Percentiles rank a stretch among this genome's conserved stretches.
phyloP scores from a whole-genome alignment of 2,113 vertebrate genomes.

The Coptodon bakossiorum region DNA sequence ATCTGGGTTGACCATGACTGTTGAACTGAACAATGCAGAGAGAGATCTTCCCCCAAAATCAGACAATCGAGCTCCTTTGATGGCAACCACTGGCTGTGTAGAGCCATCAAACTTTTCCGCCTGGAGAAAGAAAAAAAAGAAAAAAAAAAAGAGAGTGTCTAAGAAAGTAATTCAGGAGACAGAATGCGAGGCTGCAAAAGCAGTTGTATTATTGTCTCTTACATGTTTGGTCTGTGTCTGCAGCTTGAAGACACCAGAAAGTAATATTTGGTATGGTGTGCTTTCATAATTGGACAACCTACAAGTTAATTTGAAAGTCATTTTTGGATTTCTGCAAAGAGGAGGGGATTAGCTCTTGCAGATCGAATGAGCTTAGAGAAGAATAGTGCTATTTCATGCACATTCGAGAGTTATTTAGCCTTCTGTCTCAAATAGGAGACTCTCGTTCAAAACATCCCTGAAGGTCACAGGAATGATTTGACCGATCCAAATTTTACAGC shows the following conservation, averaged over 20 bases:
- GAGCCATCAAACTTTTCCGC: conserved; percentile 87
- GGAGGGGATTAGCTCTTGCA: conserved; percentile 44
- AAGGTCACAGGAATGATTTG: conserved; percentile 45
- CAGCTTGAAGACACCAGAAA: neutral
- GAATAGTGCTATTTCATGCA: conserved; percentile 46
- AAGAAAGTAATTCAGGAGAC: neutral
- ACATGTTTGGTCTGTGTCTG: neutral
- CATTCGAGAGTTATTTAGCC: conserved; percentile 46
- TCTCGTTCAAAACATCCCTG: conserved; percentile 17
- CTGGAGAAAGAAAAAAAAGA: conserved; percentile 49
- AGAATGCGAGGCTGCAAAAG: neutral
- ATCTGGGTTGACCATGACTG: conserved; percentile 86
- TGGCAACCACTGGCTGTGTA: conserved; percentile 81
- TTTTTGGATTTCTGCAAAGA: conserved; percentile 47
- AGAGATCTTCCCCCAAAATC: conserved; percentile 89
- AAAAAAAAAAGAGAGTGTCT: neutral
- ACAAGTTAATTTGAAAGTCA: conserved; percentile 57
- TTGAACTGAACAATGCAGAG: conserved; percentile 83
- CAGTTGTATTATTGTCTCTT: neutral
- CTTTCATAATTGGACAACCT: conserved; percentile 48
- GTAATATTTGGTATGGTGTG: conserved; percentile 19
- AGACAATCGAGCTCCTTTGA: conserved; percentile 87
- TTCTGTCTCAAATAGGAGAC: conserved; percentile 27
- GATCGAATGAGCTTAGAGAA: conserved; percentile 55
- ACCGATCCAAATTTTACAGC: conserved; percentile 34